A percentile compares a stretch with the other conserved stretches of the same genome.
Evolutionary conservation across 2,113 vertebrate genomes (phyloP).

Genomic region (Circaetus gallicus): DNA sequence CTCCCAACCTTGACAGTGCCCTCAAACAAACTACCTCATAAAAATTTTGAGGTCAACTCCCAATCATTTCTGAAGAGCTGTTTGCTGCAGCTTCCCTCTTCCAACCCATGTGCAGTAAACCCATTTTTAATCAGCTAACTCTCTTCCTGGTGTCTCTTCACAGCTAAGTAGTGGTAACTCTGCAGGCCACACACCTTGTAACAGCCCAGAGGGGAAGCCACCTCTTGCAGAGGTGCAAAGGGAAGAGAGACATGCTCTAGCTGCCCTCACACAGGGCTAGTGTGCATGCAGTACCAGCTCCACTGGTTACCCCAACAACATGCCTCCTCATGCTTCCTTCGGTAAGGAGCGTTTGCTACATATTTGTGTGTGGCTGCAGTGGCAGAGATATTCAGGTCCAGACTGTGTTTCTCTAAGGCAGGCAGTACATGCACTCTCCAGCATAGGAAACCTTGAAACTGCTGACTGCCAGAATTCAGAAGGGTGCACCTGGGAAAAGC

Average conservation of each 20-base stretch:
- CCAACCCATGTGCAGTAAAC: neutral
- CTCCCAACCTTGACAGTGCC: neutral
- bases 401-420: neutral
- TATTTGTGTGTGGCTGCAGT: neutral
- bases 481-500: neutral
- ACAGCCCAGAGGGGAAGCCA: neutral
- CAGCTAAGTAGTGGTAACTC: neutral
- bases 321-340: accelerated
- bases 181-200: neutral
- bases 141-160: neutral
- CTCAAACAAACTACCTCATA: neutral
- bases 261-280: neutral
- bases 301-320: accelerated
- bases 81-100: neutral
- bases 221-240: neutral
- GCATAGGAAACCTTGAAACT: neutral
- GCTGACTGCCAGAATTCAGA: neutral
- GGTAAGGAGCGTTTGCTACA: accelerated
- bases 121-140: neutral
- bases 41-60: neutral
- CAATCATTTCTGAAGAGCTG: neutral
- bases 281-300: neutral
- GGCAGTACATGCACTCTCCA: accelerated
- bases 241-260: neutral
- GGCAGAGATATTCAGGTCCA: neutral